A percentile compares a stretch with the other conserved stretches of the same genome.
phyloP scores from a whole-genome alignment of 2,888 invertebrate genomes.

The Colletes collaris region DNA sequence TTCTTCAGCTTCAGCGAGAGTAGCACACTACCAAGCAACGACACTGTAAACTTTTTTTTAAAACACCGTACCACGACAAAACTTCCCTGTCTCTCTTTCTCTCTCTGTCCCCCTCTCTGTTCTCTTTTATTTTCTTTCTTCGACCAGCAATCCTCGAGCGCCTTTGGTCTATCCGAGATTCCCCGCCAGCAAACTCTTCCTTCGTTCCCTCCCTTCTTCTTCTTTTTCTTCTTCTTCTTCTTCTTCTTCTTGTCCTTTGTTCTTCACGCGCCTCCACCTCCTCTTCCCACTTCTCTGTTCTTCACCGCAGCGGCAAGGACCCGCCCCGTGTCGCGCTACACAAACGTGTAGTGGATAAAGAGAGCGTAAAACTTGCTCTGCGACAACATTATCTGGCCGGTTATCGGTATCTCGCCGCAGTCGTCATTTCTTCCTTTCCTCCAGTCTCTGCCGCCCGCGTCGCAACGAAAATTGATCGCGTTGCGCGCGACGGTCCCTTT shows the following conservation, averaged over 20 bases:
- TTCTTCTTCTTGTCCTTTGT: slow-evolving; percentile 15
- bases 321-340: slow-evolving; percentile 80
- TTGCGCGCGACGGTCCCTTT: slow-evolving; percentile 72
- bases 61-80: slow-evolving; percentile 53
- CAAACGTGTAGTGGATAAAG: slow-evolving; percentile 81
- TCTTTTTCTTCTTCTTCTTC: slow-evolving; percentile 26
- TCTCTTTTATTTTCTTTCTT: slow-evolving; percentile 2
- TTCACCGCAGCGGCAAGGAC: slow-evolving; percentile 75
- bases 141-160: background rate
- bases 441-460: slow-evolving; percentile 61
- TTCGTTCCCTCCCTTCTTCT: slow-evolving; percentile 18
- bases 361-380: slow-evolving; percentile 82
- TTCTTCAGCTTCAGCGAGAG: slow-evolving; percentile 61
- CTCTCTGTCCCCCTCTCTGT: slow-evolving; percentile 6
- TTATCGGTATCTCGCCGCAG: slow-evolving; percentile 65
- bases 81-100: slow-evolving; percentile 20
- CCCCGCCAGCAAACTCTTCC: too few relatives aligned
- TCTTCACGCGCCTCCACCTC: slow-evolving; percentile 19
- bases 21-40: slow-evolving; percentile 62
- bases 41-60: slow-evolving; percentile 44
- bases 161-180: too few relatives aligned
- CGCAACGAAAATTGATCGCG: slow-evolving; percentile 75
- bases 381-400: slow-evolving; percentile 78
- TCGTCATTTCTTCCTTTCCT: slow-evolving; percentile 64
- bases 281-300: slow-evolving; percentile 44